Conservation (phyloP, 2,797 vertebrate genomes). For the Platalea minor region DNA sequence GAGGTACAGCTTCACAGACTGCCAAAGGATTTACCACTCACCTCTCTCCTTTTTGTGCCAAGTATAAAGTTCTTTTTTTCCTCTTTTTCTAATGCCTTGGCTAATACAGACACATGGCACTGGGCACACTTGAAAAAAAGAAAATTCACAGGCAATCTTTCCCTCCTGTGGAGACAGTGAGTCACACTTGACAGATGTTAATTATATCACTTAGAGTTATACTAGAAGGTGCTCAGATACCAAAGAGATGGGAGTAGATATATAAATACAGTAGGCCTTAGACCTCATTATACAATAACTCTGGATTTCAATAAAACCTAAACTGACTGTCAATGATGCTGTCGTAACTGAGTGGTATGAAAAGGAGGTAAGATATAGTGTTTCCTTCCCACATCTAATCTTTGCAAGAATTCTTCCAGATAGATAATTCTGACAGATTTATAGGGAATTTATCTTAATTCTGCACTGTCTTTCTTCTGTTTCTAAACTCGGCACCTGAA, state of each 20-base stretch:
- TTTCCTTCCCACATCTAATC: not conserved
- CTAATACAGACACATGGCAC: not conserved
- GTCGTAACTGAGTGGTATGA: not conserved
- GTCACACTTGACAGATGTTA: not conserved
- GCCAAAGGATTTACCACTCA: not conserved
- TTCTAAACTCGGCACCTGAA: constrained; percentile 34
- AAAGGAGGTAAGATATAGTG: not conserved
- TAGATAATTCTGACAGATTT: not conserved
- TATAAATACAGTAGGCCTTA: not conserved
- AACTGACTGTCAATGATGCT: not conserved
- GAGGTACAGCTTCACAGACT: not conserved
- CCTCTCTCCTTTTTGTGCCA: not conserved
- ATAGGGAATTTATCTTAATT: not conserved
- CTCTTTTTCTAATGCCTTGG: not conserved
- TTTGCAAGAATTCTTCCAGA: not conserved
- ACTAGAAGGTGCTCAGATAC: not conserved
- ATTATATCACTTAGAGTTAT: not conserved
- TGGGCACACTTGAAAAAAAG: not conserved
- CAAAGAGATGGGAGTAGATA: not conserved
- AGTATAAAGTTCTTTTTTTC: not conserved
- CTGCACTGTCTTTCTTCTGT: not conserved
- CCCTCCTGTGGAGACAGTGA: not conserved
- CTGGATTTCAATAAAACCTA: constrained; percentile 13
- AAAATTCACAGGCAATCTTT: not conserved
- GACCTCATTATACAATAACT: not conserved